phyloP scores from a whole-genome alignment of 2,888 invertebrate species.

The Eupithecia centaureata region DNA sequence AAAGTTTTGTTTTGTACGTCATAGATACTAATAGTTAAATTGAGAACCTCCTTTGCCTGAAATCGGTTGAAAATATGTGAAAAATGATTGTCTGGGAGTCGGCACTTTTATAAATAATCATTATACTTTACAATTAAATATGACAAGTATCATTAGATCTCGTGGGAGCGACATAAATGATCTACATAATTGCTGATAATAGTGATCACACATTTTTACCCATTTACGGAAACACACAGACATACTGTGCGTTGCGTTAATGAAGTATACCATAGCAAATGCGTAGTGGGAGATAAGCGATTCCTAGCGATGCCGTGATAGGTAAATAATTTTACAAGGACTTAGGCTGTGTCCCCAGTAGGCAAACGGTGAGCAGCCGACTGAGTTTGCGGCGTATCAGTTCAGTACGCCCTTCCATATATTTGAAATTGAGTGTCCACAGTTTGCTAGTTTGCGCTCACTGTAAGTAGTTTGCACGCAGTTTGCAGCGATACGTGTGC shows the following conservation, averaged over 20 bases:
- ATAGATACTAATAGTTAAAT: too few relatives aligned
- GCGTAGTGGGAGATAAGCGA: constrained; percentile 1
- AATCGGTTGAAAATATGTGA: too few relatives aligned
- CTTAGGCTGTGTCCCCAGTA: too few relatives aligned
- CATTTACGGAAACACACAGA: constrained; percentile 15
- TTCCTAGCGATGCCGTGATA: neutral
- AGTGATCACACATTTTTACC: constrained; percentile 16
- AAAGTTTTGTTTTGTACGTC: too few relatives aligned
- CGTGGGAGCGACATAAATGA: neutral
- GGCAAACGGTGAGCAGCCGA: too few relatives aligned
- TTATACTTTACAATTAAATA: neutral
- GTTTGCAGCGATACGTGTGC: too few relatives aligned
- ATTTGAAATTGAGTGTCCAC: too few relatives aligned
- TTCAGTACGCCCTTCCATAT: too few relatives aligned
- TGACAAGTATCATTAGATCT: neutral
- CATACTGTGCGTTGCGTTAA: neutral
- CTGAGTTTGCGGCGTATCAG: too few relatives aligned
- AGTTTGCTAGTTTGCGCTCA: too few relatives aligned
- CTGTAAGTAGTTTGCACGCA: too few relatives aligned
- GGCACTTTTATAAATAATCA: neutral
- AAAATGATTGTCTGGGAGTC: neutral
- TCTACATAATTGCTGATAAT: constrained; percentile 13
- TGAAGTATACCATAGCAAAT: neutral
- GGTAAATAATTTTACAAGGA: neutral
- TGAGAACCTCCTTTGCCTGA: too few relatives aligned